phyloP scores from a whole-genome alignment of 1,140 invertebrate genomes.

The Galendromus occidentalis region DNA sequence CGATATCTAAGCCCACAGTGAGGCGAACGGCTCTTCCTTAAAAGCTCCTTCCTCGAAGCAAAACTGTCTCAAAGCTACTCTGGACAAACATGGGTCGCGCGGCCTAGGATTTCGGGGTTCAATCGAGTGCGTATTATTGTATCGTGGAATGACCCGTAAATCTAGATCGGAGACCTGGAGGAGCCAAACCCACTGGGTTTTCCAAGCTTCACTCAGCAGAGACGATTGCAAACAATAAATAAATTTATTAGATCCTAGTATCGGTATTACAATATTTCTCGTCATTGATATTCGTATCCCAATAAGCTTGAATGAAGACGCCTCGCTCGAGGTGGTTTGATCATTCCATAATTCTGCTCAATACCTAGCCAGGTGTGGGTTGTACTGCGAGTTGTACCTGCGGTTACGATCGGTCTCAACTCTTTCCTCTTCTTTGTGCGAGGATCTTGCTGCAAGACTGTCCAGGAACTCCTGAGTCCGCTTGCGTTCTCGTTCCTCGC shows the following conservation, averaged over 20 bases:
- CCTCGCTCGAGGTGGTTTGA: background rate
- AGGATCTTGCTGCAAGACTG: constrained; percentile 16
- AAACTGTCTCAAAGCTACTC: no score
- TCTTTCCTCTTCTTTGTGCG: constrained; percentile 20
- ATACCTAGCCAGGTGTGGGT: constrained; percentile 57
- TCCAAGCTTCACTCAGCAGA: no score
- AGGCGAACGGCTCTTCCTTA: no score
- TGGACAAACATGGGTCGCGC: no score
- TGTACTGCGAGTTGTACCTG: constrained; percentile 81
- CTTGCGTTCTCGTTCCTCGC: constrained; percentile 52
- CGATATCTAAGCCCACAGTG: no score
- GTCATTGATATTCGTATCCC: background rate
- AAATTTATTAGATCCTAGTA: constrained; percentile 10
- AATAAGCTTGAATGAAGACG: background rate
- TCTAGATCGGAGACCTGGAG: no score
- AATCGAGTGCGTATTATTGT: no score
- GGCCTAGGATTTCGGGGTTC: no score
- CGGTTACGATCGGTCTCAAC: constrained; percentile 29
- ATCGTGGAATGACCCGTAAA: no score
- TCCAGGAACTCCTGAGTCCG: constrained; percentile 44
- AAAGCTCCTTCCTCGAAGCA: no score
- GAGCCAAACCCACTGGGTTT: no score
- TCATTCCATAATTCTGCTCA: background rate
- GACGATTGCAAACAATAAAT: constrained; percentile 1
- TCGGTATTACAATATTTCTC: background rate